phyloP scores from a whole-genome alignment of 2,888 invertebrate genomes.

The Gasteruption jaculator region DNA sequence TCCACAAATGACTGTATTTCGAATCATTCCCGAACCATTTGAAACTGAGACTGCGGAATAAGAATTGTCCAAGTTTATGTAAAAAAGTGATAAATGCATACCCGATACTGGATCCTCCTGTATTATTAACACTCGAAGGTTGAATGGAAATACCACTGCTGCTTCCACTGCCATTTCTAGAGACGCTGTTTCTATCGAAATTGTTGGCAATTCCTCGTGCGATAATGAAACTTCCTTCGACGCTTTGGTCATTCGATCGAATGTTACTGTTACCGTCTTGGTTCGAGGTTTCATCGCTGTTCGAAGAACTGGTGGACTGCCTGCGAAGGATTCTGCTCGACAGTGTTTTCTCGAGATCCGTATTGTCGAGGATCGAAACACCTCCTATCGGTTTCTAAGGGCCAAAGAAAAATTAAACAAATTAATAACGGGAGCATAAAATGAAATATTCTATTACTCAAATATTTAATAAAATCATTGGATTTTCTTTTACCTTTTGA shows the following conservation, averaged over 20 bases:
- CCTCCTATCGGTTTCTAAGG: slow-evolving; percentile 62
- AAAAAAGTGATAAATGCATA: slow-evolving; percentile 24
- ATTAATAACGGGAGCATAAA: neutral
- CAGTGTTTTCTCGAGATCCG: slow-evolving; percentile 31
- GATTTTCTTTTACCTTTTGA: slow-evolving; percentile 22
- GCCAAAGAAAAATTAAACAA: slow-evolving; percentile 8
- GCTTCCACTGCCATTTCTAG: neutral
- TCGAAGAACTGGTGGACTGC: slow-evolving; percentile 33
- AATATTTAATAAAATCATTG: neutral
- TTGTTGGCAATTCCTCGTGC: neutral
- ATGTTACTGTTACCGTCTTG: slow-evolving; percentile 14
- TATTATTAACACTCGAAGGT: slow-evolving; percentile 31
- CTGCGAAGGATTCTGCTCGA: slow-evolving; percentile 30
- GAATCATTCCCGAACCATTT: too few species aligned
- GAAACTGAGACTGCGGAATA: too few species aligned
- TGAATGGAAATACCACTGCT: slow-evolving; percentile 39
- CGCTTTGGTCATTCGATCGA: slow-evolving; percentile 4
- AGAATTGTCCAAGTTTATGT: too few species aligned
- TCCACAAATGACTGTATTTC: too few species aligned
- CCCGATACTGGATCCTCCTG: slow-evolving; percentile 30
- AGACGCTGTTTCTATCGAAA: neutral
- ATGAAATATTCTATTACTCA: neutral
- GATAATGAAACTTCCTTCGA: neutral
- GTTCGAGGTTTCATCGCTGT: slow-evolving; percentile 24
- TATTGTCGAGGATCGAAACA: slow-evolving; percentile 57